Base-by-base conservation (phyloP, 1,140 invertebrate species). In the Brachionus calyciflorus region DNA sequence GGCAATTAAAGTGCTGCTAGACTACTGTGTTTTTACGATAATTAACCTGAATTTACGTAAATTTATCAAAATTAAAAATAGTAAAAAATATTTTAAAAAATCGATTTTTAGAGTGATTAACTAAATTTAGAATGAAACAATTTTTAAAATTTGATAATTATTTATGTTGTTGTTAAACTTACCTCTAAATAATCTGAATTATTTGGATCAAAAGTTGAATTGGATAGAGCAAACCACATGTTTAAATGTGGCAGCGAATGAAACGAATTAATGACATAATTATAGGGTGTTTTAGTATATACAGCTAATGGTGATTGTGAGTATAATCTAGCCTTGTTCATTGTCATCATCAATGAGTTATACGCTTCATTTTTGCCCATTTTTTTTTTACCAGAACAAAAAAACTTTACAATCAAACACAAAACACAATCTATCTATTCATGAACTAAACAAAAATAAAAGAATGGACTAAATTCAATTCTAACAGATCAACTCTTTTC, bases 221-320 rank as follows among this genome's bases (percentile, higher is more conserved):
- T 49, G 19, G 46, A 51, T n/a, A 51, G 37, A 21, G 51, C 69
- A 40, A 73, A 73, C 69, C 69, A 73, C 69, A 73, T 73, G 46
- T 73, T 73, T 46, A 73, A 73, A 55, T 73, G 69, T 3, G 69
- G 69, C 46, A 73, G 26, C 10, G 69, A 73, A 33, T 73, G 69
- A 73, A 73, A 73, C 14, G 41, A 41, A 65, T 65, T 65, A 37
- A 65, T 65, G n/a, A 65, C 60, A 44, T 26, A 65, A n/a, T 65
- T 65, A 37, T 65, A 65, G 1, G 60, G 60, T 21, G 60, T 65
- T 46, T 65, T 65, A 41, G 60, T 65, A 17, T 65, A 65, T 17
- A 65, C 60, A 44, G 60, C 60, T 21, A 44, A 17, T 41, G 60
- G 60, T 21, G 24, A 44, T 44, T 26, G 26, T 65, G 37, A 21